These are phyloP conservation scores for Amphiprion ocellaris DNA, from an alignment of 2,113 vertebrate species.

Conservation along the genomic window DNA sequence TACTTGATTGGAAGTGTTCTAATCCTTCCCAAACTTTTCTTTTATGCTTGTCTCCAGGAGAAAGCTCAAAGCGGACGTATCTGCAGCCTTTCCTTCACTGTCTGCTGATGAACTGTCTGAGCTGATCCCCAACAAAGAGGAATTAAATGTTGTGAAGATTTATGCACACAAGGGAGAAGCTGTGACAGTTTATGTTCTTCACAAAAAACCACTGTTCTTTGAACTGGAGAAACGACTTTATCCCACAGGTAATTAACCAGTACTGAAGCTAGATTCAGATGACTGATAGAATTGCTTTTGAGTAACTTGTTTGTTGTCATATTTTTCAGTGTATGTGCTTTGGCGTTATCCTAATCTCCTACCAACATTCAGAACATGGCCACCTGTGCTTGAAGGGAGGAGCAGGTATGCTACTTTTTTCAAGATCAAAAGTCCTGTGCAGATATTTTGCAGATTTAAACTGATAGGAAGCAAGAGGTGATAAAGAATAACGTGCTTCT, in stretches of 20 bases:
- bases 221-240: conserved; percentile 91
- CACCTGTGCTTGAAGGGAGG: conserved; percentile 93
- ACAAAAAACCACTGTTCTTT: conserved; percentile 93
- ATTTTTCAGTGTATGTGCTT: conserved; percentile 89
- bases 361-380: conserved; percentile 92
- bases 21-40: background rate
- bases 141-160: conserved; percentile 91
- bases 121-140: conserved; percentile 93
- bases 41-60: conserved; percentile 81
- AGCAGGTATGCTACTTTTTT: conserved; percentile 87
- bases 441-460: background rate
- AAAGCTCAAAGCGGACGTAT: conserved; percentile 90
- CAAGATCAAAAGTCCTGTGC: background rate
- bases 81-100: conserved; percentile 87
- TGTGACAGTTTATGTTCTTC: conserved; percentile 88
- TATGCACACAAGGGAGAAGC: conserved; percentile 92
- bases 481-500: conserved; percentile 32
- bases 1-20: too few species aligned
- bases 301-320: background rate
- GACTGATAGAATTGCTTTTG: background rate
- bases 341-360: conserved; percentile 91
- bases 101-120: conserved; percentile 86
- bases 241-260: conserved; percentile 89
- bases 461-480: background rate
- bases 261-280: background rate